Evolutionary conservation across 2,113 vertebrate genomes (phyloP), one percentile per base, ranked within the genome.

Genomic region (Leptobrachium leishanense): DNA sequence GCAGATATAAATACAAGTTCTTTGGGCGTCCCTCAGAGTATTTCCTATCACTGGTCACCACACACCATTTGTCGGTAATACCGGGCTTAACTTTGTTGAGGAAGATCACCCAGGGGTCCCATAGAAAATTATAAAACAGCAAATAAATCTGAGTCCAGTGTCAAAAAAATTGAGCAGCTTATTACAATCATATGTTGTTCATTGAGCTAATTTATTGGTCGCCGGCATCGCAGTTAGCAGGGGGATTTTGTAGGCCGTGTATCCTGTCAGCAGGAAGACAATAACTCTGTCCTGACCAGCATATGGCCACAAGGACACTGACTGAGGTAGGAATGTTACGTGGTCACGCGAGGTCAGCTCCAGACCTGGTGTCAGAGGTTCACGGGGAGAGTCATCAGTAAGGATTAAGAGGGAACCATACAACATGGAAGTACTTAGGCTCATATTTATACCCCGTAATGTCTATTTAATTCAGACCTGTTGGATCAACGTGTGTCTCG

Each of bases 251-350:
- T 41, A 10, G 31, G 64, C 31, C 15, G 54, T 53, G 63, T 67
- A 40, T 75, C 6, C 63, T 75, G 74, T 54, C 74, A 67, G 64
- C 44, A 42, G 50, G 63, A 54, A 75, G 31, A 13, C 13, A 66
- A 53, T 75, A 66, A 70, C 44, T 70, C 43, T 70, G 68, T 50
- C 43, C 46, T 67, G 63, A 41, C 10, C 63, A 67, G 63, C 15
- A 43, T 2, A 65, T 62, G 13, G 59, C 74, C 64, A 43, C 46
- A 43, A 44, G 63, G 46, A 54, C 74, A 75, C 74, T 75, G 74
- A 13, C 63, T 67, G 74, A 41, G 71, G 71, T 8, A 75, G 74
- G 74, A 75, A 75, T 75, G 74, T 75, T 15, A 59, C 5, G 40
- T 50, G 63, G 43, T 40, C 55, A 59, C 20, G 41, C n/a, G 63